Percentiles rank a stretch among this genome's conserved stretches.
These are phyloP conservation scores for Phylloscopus trochiloides DNA, from an alignment of 2,113 vertebrate genomes.

Conservation along the genomic window DNA sequence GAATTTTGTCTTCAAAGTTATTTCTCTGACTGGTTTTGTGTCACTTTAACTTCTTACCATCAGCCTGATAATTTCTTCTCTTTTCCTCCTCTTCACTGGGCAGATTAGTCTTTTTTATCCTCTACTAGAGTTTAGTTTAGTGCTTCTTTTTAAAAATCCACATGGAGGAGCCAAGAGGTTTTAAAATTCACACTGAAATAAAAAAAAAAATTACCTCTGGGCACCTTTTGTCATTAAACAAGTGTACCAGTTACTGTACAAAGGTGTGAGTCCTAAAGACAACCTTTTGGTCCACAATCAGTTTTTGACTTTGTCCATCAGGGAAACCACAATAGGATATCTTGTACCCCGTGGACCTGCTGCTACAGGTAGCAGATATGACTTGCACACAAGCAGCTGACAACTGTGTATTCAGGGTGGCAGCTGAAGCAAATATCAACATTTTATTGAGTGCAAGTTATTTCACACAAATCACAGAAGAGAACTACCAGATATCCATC, in stretches of 20 bases:
- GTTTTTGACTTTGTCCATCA: background rate
- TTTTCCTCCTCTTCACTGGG: background rate
- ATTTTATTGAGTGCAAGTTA: background rate
- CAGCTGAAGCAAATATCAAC: background rate
- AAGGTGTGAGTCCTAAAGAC: background rate
- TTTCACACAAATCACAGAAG: background rate
- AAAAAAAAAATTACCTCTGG: slow-evolving; percentile 23
- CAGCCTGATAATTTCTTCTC: background rate
- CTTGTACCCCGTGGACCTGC: background rate
- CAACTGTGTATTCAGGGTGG: background rate
- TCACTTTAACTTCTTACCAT: background rate
- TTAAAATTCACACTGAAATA: background rate
- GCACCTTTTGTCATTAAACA: slow-evolving; percentile 17
- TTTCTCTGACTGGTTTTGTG: background rate
- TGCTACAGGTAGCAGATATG: background rate
- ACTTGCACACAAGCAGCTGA: background rate
- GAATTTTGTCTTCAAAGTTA: slow-evolving; percentile 30
- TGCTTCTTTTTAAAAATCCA: background rate
- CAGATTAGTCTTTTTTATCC: background rate
- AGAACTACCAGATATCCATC: background rate
- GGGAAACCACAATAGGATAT: background rate
- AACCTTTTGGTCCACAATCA: slow-evolving; percentile 8
- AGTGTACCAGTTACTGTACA: background rate
- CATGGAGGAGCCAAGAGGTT: background rate
- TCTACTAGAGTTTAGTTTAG: background rate